Base-by-base conservation (phyloP, 37 sponge, comb jelly and placozoan species). In the Oopsacas minuta region DNA sequence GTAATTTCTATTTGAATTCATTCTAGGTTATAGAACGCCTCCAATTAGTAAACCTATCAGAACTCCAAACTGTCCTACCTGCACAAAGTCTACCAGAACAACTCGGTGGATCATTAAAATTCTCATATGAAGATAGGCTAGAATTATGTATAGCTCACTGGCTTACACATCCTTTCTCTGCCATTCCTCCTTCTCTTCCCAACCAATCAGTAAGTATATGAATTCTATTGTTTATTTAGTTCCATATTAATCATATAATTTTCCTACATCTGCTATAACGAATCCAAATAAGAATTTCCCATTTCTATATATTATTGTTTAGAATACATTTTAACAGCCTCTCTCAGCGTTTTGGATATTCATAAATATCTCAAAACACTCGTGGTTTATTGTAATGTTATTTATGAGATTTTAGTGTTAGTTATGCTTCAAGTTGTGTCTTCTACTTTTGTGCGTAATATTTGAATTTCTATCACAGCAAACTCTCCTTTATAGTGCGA, bases 71-170 rank as follows among this genome's bases (percentile, higher is more conserved):
- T 0, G 38, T 83, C 32, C 84, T 89, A 51, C 42, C 81, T 28
- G 36, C 36, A 10, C 23, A 81, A 15, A 49, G 37, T 30, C 85
- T 89, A 37, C 90, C 90, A 0, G 37, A 36, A 12, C 86, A 86
- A 35, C 87, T 89, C 1, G 90, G 85, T 1, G 90, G 90, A 0
- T 82, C 84, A 3, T n/a, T 61, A 7, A 10, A 61, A 34, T 3
- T 61, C 28, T 61, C 75, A 20, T n/a, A 61, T 34, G 28, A 61
- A 5, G 28, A 61, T 25, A 10, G 30, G 28, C 7, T 61, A 10
- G 75, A 61, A 3, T 34, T 61, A 3, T 61, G 75, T n/a, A 3
- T 61, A 5, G 22, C 75, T 61, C 75, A 61, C 75, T 61, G 75
- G 75, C 20, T 25, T 5, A 10, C 28, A 34, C 75, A 61, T n/a